Evolutionary conservation across 2,888 invertebrate genomes (phyloP), one percentile per base, ranked within the genome.

Genomic region (Pomacea canaliculata): DNA sequence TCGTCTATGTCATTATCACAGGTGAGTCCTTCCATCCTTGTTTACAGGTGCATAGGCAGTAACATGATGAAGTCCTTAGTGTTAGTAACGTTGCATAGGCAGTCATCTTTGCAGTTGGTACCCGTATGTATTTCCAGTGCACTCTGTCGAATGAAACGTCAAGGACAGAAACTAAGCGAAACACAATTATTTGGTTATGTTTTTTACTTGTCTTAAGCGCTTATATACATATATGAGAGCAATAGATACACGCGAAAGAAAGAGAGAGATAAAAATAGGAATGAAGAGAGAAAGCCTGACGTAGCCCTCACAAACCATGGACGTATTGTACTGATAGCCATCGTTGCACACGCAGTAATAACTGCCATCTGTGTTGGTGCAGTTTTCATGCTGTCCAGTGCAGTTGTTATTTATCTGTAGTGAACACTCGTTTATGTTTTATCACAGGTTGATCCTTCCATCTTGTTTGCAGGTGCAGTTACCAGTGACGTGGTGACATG

Each of bases 401-500:
- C 51, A 56, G 51, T 56, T 56, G 51, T 65, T 37, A 37, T 56
- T 10, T 56, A 4, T 7, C 10, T 56, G 10, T 13, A 7, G 10
- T 16, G 51, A 56, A 56, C 51, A 56, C 16, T 56, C 51, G 51
- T 56, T 4, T 56, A 7, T 16, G 16, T 56, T 10, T 7, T 8
- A 7, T 56, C 51, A 8, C 51, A 56, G 51, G 51, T 56, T 1
- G 51, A 1, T 56, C 51, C 51, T 56, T 56, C 10, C 63, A 63
- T n/a, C 63, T 27, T n/a, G 23, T 63, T 12, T 63, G 10, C 63
- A 63, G 7, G 27, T n/a, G 19, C 63, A 63, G 23, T n/a, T 27
- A 12, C 77, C 77, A 59, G 13, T 56, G 23, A 71, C 68, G 18
- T 59, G 18, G 59, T 75, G 56, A 75, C 78, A 78, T 0, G 19